Evolutionary conservation across 2,888 invertebrate species (phyloP).

Genomic region (Troglohyphantes excavatus): DNA sequence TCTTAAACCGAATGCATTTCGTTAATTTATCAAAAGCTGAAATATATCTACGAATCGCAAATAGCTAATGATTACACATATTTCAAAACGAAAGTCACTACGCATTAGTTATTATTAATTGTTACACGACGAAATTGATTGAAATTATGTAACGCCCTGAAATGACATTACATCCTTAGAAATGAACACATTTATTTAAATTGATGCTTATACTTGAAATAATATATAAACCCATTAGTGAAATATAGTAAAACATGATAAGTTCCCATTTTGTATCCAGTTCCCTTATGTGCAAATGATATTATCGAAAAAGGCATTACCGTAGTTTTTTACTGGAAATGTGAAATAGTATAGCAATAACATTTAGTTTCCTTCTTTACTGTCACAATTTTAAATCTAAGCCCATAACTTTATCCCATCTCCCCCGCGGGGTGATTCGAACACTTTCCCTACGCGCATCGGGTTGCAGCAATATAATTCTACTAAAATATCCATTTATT

Average conservation of each 20-base stretch:
- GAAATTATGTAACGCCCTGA: neutral
- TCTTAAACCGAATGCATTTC: no score
- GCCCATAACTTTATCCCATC: slow-evolving; percentile 11
- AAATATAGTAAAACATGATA: no score
- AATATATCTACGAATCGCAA: no score
- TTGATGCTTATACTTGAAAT: neutral
- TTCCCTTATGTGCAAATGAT: neutral
- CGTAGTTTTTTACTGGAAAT: neutral
- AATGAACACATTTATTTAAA: neutral
- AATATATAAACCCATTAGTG: neutral
- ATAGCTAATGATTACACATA: slow-evolving; percentile 1
- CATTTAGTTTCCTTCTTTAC: slow-evolving; percentile 15
- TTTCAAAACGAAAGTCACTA: neutral
- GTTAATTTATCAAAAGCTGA: no score
- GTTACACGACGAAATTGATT: slow-evolving; percentile 19
- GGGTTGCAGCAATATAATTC: slow-evolving; percentile 53
- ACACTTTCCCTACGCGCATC: slow-evolving; percentile 11
- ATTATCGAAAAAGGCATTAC: neutral
- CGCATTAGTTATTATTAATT: neutral
- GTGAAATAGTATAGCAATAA: slow-evolving; percentile 28
- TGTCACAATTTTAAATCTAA: slow-evolving; percentile 23
- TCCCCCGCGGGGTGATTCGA: slow-evolving; percentile 14
- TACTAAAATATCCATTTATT: slow-evolving; percentile 54
- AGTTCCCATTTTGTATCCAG: neutral
- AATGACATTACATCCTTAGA: neutral